Base-by-base conservation (phyloP, 2,888 invertebrate genomes). In the Palloptera scutellata region DNA sequence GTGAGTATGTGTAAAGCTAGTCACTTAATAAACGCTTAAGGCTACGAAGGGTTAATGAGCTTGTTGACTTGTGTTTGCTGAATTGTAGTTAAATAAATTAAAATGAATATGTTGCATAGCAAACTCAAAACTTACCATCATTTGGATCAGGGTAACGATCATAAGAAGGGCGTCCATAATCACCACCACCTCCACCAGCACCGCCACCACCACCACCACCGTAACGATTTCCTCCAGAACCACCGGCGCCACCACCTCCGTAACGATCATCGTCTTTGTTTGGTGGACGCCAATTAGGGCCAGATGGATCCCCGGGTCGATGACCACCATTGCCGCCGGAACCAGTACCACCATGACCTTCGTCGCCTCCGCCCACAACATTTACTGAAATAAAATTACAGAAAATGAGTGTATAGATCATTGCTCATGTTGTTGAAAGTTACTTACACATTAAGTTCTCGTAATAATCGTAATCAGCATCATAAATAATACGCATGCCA, bases 391-490 rank as follows among this genome's bases (percentile, higher is more conserved):
- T 9, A 13, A n/a, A 55, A 40, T 40, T 11, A 8, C 15, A 54
- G 20, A 42, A 15, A 1, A 20, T 10, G 6, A 58, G n/a, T 52
- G 54, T 20, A 17, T 2, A 15, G 0, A 45, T 30, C 30, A 30
- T 30, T 30, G 30, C 6, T 30, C 30, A 30, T 30, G 6, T 2
- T 6, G 30, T 30, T 30, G 30, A 30, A 30, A 30, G 71, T 60
- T 73, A 90, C 94, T 91, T 87, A 95, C 95, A 92, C 94, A 95
- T 94, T 62, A 95, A 87, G 86, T 95, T 95, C 86, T 96, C 95
- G 80, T 95, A 96, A 85, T 95, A 96, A 86, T 96, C 95, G 83
- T 94, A 95, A 84, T 95, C 95, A 1, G 94, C 93, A 83, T 96
- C 95, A 81, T 95, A 95, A 73, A 95, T 92, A 65, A 95, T 91